Percentiles rank a stretch among this genome's conserved stretches.
phyloP scores from a whole-genome alignment of 2,113 vertebrate species.

The Acrocephalus arundinaceus region DNA sequence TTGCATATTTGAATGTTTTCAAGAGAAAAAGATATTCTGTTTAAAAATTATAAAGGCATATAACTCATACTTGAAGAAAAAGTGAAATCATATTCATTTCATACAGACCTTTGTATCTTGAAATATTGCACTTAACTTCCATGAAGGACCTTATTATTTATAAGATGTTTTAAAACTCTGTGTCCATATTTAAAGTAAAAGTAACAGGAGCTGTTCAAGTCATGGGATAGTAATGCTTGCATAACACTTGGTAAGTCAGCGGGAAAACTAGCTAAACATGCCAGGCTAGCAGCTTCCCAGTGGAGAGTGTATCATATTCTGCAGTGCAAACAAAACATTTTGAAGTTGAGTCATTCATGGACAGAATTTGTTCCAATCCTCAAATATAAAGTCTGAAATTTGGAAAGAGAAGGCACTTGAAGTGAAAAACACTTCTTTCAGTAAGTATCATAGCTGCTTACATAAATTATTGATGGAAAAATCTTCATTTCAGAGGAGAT shows the following conservation, averaged over 20 bases:
- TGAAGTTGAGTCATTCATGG: not conserved
- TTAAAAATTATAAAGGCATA: not conserved
- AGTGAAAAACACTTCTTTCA: not conserved
- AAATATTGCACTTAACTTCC: not conserved
- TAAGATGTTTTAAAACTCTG: not conserved
- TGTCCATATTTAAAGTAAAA: not conserved
- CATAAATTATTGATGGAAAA: not conserved
- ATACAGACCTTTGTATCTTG: not conserved
- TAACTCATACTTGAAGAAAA: not conserved
- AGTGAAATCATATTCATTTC: not conserved
- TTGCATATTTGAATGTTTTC: not conserved
- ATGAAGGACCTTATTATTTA: not conserved
- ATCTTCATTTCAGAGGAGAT: not conserved
- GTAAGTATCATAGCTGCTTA: not conserved
- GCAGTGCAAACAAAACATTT: slow-evolving; percentile 36
- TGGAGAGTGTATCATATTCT: slow-evolving; percentile 24
- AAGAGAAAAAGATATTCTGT: not conserved
- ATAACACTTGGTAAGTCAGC: slow-evolving; percentile 32
- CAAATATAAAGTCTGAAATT: slow-evolving; percentile 2
- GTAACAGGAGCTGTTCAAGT: not conserved
- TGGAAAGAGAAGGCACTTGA: not conserved
- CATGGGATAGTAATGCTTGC: slow-evolving; percentile 12
- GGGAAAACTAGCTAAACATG: slow-evolving; percentile 1
- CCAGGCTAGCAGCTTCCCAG: slow-evolving; percentile 5
- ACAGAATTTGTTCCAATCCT: slow-evolving; percentile 13